Evolutionary conservation across 2,797 vertebrate genomes (phyloP), one percentile per base, ranked within the genome.

Genomic region (Macroramphosus scolopax): DNA sequence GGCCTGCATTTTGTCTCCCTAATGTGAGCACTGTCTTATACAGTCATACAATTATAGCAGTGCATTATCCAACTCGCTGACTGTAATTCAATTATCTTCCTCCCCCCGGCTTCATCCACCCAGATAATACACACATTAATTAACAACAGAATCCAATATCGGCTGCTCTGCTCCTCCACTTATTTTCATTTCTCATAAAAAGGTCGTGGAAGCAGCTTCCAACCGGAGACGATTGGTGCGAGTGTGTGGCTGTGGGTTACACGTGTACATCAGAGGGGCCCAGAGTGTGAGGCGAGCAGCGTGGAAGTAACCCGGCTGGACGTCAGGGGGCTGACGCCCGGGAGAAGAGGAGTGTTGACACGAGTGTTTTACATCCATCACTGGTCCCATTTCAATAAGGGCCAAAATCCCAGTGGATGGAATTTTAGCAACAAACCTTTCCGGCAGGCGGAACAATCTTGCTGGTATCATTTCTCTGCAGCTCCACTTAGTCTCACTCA

Each of bases 101-200:
- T 67, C 81, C 82, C 82, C 65, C 63, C 8, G 82, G 84, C 81
- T 78, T 75, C 77, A 84, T 81, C 78, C 77, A 74, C 66, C 66
- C 80, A 72, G 82, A 88, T 88, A 82, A 86, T 84, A 84, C 80
- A 80, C 77, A 86, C 80, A 83, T 87, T 90, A 87, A 91, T 89
- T 89, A 88, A 84, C 80, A 83, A 70, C 78, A 56, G 80, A 84
- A 89, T 89, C 87, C 85, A 88, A 87, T 88, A 88, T 89, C 61
- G 69, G 68, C 70, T 78, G 75, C 75, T 84, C 79, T 72, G 84
- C 48, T 73, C 78, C 71, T 83, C 76, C 75, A 81, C 82, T 88
- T 86, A 87, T 87, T 88, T 87, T 82, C 78, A 82, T 85, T 87
- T 83, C 59, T 63, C 65, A 77, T 84, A 80, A 82, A 85, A 87